Conservation (phyloP, 2,888 invertebrate genomes). For the Opisthograptis luteolata region DNA sequence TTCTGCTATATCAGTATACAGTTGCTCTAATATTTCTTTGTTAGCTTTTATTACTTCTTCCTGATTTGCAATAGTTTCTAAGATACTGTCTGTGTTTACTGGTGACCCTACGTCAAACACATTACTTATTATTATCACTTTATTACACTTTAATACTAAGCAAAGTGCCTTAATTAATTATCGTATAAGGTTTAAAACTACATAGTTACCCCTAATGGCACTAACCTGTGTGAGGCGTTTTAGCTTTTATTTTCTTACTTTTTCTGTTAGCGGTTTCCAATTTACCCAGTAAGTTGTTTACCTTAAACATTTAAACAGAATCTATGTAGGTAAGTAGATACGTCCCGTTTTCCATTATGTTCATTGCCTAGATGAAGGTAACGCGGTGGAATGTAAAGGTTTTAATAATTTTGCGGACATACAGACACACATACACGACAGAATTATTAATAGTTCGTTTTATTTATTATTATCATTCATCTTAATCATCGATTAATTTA, state of each 20-base stretch:
- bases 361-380: too few species aligned
- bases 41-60: constrained; percentile 77
- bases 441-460: too few species aligned
- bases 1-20: constrained; percentile 68
- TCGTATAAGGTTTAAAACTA: too few species aligned
- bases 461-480: too few species aligned
- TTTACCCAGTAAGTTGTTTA: constrained; percentile 67
- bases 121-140: not conserved
- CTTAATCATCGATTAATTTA: too few species aligned
- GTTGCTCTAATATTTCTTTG: constrained; percentile 73
- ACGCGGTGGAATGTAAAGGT: too few species aligned
- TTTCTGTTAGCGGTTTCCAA: constrained; percentile 60
- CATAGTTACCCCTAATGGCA: too few species aligned
- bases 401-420: too few species aligned
- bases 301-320: constrained; percentile 48
- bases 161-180: too few species aligned
- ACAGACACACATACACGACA: too few species aligned
- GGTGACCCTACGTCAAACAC: constrained; percentile 56
- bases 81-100: constrained; percentile 54
- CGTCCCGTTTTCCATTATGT: too few species aligned
- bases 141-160: too few species aligned
- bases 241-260: constrained; percentile 57
- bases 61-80: constrained; percentile 69
- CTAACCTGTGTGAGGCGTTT: constrained; percentile 53
- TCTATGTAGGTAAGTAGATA: not conserved